phyloP scores from a whole-genome alignment of 2,888 invertebrate genomes.

The Charanyca ferruginea region DNA sequence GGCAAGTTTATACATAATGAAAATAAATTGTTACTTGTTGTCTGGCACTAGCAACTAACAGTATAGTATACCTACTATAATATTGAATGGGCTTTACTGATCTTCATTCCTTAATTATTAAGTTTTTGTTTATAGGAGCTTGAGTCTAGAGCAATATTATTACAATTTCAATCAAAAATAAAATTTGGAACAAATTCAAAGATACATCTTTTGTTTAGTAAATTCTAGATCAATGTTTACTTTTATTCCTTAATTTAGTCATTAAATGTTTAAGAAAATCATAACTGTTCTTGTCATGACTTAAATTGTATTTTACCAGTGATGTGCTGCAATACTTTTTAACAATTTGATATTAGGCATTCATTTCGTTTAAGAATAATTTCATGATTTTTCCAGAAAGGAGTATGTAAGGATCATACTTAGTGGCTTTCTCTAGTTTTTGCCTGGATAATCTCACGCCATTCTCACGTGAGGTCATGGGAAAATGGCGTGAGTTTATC shows the following conservation, averaged over 20 bases:
- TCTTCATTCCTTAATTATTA: slow-evolving; percentile 78
- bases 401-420: neutral
- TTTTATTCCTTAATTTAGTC: slow-evolving; percentile 54
- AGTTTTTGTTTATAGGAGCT: slow-evolving; percentile 43
- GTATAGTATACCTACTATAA: slow-evolving; percentile 48
- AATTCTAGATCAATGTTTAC: slow-evolving; percentile 47
- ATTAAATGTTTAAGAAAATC: slow-evolving; percentile 55
- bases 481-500: too few relatives aligned
- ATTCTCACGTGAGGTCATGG: too few relatives aligned
- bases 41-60: slow-evolving; percentile 52
- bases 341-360: slow-evolving; percentile 18
- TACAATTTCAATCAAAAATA: neutral
- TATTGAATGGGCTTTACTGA: slow-evolving; percentile 71
- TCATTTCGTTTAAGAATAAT: slow-evolving; percentile 10
- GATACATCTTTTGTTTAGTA: neutral
- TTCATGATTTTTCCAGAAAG: neutral
- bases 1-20: slow-evolving; percentile 46
- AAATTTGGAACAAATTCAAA: slow-evolving; percentile 3
- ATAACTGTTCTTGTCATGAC: slow-evolving; percentile 29
- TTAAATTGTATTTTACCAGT: slow-evolving; percentile 15
- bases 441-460: too few relatives aligned
- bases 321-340: slow-evolving; percentile 19
- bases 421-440: neutral
- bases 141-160: slow-evolving; percentile 35
- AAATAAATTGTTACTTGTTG: slow-evolving; percentile 50